These are phyloP conservation scores for Fopius arisanus DNA, from an alignment of 1,140 invertebrate species.

Conservation along the genomic window DNA sequence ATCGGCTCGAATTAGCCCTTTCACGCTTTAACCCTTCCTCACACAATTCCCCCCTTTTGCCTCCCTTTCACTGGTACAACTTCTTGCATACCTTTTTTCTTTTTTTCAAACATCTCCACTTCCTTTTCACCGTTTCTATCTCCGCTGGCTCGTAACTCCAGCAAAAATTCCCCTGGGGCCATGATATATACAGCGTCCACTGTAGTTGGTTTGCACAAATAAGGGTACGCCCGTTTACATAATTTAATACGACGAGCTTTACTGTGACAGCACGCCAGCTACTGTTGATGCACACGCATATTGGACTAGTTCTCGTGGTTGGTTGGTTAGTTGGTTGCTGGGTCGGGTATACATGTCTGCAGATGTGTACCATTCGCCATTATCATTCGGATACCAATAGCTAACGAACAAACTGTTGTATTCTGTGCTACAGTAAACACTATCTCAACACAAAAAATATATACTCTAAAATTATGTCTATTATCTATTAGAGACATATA, in stretches of 20 bases:
- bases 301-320: slow-evolving; percentile 2
- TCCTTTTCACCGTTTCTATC: background rate
- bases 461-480: too few species aligned
- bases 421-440: too few species aligned
- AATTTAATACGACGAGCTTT: slow-evolving; percentile 18
- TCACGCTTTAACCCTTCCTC: slow-evolving; percentile 8
- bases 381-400: background rate
- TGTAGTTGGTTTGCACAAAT: slow-evolving; percentile 9
- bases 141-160: background rate
- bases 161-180: background rate
- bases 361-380: background rate
- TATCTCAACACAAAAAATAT: too few species aligned
- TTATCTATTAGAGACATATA: too few species aligned
- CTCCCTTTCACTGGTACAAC: background rate
- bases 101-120: background rate
- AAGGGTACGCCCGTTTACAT: slow-evolving; percentile 16
- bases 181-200: background rate
- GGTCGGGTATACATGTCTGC: background rate
- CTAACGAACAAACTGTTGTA: background rate
- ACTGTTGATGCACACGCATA: slow-evolving; percentile 10
- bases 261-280: background rate
- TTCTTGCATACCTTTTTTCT: slow-evolving; percentile 1
- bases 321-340: background rate
- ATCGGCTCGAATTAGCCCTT: slow-evolving; percentile 19
- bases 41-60: background rate